Conservation (phyloP, 2,113 vertebrate genomes). For the Hepsetus odoe region DNA sequence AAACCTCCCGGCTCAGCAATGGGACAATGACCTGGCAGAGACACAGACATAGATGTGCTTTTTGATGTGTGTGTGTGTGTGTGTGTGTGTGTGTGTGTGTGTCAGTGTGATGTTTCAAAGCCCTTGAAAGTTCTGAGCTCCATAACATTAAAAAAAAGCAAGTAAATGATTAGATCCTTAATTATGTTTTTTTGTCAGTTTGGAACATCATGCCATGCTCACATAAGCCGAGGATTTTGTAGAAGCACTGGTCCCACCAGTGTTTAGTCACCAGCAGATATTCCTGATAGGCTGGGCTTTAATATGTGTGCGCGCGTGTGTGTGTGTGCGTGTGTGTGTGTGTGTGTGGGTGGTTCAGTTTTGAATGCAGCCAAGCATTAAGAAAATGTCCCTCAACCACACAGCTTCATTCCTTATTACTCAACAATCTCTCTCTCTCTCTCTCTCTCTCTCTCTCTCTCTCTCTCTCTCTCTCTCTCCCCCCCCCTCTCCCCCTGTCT, state of each 20-base stretch:
- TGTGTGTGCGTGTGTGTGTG: not conserved
- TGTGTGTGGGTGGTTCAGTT: slow-evolving; percentile 2
- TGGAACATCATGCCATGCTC: too few relatives aligned
- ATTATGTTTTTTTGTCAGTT: too few relatives aligned
- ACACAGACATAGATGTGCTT: too few relatives aligned
- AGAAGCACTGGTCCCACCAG: not conserved
- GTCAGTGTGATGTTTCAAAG: too few relatives aligned
- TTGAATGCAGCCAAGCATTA: slow-evolving; percentile 35
- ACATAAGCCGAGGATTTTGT: too few relatives aligned
- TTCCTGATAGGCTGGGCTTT: not conserved
- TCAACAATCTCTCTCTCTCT: slow-evolving; percentile 7
- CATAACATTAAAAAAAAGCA: too few relatives aligned
- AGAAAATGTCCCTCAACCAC: slow-evolving; percentile 20
- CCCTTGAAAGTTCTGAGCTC: too few relatives aligned
- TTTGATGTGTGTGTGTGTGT: too few relatives aligned
- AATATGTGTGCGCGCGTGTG: not conserved
- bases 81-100: not conserved
- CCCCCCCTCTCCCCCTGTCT: slow-evolving; percentile 3
- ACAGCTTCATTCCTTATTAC: slow-evolving; percentile 7
- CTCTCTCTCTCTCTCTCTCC: not conserved
- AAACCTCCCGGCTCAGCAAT: not conserved
- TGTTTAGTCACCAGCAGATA: not conserved
- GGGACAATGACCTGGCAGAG: too few relatives aligned
- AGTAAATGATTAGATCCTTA: too few relatives aligned
- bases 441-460: not conserved